Evolutionary conservation across 1,140 invertebrate species (phyloP).

Genomic region (Macrosteles quadrilineatus): DNA sequence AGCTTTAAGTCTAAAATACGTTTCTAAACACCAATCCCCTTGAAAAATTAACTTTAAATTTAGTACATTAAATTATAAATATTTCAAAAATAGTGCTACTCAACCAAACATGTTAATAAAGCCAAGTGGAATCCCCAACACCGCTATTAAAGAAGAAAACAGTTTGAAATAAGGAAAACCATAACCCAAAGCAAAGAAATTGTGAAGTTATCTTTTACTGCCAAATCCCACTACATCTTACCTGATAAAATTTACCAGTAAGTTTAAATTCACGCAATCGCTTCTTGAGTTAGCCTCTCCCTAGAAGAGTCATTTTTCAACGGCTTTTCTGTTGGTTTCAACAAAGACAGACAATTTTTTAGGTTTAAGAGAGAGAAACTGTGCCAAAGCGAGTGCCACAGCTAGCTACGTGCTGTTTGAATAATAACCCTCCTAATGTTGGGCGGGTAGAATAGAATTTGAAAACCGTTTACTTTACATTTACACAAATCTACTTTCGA

Average conservation of each 20-base stretch:
- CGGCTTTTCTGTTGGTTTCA: conserved; percentile 10
- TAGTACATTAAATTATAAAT: too few species aligned
- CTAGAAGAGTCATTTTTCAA: conserved; percentile 5
- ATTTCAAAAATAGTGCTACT: conserved; percentile 20
- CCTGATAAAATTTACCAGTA: not conserved
- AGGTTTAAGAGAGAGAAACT: not conserved
- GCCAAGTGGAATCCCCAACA: not conserved
- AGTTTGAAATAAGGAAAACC: conserved; percentile 3
- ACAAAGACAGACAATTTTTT: conserved; percentile 2
- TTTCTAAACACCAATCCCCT: too few species aligned
- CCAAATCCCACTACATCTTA: not conserved
- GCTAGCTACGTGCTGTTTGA: not conserved
- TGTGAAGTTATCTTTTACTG: not conserved
- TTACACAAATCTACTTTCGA: too few species aligned
- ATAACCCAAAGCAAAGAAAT: too few species aligned
- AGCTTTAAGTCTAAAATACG: too few species aligned
- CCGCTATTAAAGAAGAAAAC: not conserved
- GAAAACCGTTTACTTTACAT: too few species aligned
- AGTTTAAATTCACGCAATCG: conserved; percentile 3
- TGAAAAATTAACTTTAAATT: too few species aligned
- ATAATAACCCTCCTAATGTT: too few species aligned
- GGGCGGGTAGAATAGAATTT: too few species aligned
- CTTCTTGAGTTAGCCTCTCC: not conserved
- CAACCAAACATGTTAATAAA: conserved; percentile 29
- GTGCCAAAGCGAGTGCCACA: not conserved